Conservation (phyloP, 2,113 vertebrate genomes). For the Gymnobelideus leadbeateri region DNA sequence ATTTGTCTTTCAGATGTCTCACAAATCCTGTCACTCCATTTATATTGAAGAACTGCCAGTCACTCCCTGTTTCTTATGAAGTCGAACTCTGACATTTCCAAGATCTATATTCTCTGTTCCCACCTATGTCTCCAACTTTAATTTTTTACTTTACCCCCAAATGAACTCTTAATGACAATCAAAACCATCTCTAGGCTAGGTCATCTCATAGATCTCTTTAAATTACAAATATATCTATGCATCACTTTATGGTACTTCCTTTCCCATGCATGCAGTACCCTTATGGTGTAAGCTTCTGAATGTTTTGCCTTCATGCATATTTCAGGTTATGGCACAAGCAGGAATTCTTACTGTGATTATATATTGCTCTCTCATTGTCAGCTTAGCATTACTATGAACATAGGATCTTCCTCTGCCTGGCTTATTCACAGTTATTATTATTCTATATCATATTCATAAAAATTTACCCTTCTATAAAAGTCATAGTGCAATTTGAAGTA, state of each 20-base stretch:
- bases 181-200: neutral
- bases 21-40: neutral
- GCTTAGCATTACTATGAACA: slow-evolving; percentile 18
- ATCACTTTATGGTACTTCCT: neutral
- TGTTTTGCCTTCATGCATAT: neutral
- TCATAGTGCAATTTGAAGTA: neutral
- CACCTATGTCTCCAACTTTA: neutral
- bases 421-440: neutral
- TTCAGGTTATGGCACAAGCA: neutral
- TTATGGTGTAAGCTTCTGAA: slow-evolving; percentile 4
- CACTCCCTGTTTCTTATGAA: slow-evolving; percentile 3
- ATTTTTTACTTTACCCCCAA: neutral
- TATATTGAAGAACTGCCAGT: neutral
- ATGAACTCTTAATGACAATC: neutral
- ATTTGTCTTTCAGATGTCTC: neutral
- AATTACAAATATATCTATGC: neutral
- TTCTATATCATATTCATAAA: neutral
- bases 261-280: neutral
- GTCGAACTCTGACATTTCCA: slow-evolving; percentile 6
- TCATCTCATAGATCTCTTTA: neutral
- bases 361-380: slow-evolving; percentile 12
- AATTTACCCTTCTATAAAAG: neutral
- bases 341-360: neutral
- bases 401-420: slow-evolving; percentile 15
- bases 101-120: neutral